These are phyloP conservation scores for Embiotoca jacksoni DNA, from an alignment of 2,113 vertebrate genomes.

Conservation along the genomic window DNA sequence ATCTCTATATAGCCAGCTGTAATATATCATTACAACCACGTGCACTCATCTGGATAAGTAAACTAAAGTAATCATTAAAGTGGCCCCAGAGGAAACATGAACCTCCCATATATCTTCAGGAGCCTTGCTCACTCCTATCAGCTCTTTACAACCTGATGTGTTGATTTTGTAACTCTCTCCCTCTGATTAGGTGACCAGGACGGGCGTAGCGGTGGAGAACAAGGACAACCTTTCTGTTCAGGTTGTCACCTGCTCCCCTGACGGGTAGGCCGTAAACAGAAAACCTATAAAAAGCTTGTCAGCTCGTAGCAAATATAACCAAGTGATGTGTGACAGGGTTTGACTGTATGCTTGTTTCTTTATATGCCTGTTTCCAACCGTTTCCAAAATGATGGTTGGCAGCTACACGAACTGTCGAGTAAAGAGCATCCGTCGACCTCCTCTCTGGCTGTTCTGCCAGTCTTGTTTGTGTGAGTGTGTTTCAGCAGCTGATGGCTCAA, in stretches of 20 bases:
- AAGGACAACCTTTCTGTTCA: slow-evolving; percentile 83
- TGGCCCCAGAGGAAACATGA: slow-evolving; percentile 26
- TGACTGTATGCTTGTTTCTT: neutral
- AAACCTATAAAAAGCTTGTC: neutral
- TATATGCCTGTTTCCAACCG: neutral
- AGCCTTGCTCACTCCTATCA: neutral
- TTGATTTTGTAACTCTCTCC: slow-evolving; percentile 35
- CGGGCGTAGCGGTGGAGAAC: slow-evolving; percentile 85
- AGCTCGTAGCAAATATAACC: neutral
- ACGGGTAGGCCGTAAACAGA: slow-evolving; percentile 83
- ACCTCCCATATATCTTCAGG: slow-evolving; percentile 20
- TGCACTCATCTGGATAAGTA: slow-evolving; percentile 44
- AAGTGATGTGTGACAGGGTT: neutral
- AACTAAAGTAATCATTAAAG: slow-evolving; percentile 53
- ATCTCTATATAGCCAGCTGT: neutral
- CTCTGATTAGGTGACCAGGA: slow-evolving; percentile 82
- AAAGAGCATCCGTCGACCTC: too few relatives aligned
- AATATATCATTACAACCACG: slow-evolving; percentile 35
- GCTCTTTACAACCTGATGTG: slow-evolving; percentile 14
- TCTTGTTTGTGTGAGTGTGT: neutral
- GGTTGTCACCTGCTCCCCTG: slow-evolving; percentile 91
- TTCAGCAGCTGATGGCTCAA: neutral
- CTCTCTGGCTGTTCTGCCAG: neutral
- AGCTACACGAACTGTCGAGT: too few relatives aligned
- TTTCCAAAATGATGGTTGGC: too few relatives aligned